Evolutionary conservation across 2,113 vertebrate genomes (phyloP), one percentile per base, ranked within the genome.

Genomic region (Anguilla rostrata): DNA sequence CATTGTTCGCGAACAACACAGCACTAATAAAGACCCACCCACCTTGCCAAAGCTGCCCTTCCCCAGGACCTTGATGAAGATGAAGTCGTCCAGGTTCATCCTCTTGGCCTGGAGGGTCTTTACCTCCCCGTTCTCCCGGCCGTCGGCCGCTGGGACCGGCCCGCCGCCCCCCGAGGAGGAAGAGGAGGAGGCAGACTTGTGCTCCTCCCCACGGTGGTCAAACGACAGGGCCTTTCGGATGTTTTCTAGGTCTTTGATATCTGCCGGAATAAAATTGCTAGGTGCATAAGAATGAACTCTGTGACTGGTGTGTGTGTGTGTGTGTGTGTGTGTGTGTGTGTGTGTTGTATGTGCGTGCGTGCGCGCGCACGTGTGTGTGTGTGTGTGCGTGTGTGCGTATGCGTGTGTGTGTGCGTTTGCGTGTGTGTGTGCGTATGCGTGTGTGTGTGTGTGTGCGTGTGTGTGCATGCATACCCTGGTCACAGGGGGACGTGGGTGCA

Each of bases 11-110:
- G 34, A 34, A 34, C 34, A 1, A 34, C 34, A 34, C 34, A 34
- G 1, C 34, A 34, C 34, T 34, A 8, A 12, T 75, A 26, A 12
- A 75, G 71, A n/a, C 71, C 26, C n/a, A 26, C 95, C 53, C 43
- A 99, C 98, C 97, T 99, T 99, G 90, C 98, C 98, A 85, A 99
- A 99, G 92, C 98, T 99, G 94, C 98, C 98, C 94, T 99, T 99
- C 39, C 98, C 98, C 92, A 99, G 94, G 82, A 99, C 98, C 95
- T 99, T 99, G 93, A 99, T 99, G 93, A 99, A 99, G 89, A 96
- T 92, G 90, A 99, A 99, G 89, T 99, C 96, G 1, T 96, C 96
- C 43, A 99, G 95, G 71, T 93, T 96, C 94, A 97, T 96, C 90
- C 95, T 94, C 91, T 97, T 98, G n/a, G 91, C 90, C 92, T 98